Base-by-base conservation (phyloP, 2,888 invertebrate species). In the Epinotia ramella region DNA sequence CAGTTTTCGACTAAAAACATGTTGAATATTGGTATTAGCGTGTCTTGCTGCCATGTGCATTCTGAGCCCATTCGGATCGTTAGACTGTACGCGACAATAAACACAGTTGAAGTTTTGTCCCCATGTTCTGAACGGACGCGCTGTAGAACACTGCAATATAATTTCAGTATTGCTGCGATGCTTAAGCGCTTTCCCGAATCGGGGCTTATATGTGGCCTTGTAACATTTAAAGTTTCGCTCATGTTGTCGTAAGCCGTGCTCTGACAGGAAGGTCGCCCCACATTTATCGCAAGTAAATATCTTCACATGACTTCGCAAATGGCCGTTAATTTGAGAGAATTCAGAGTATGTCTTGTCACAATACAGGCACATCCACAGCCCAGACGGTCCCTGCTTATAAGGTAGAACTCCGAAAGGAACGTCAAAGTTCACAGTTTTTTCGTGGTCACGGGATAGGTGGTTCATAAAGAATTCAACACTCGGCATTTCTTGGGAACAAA, bases 91-190 rank as follows among this genome's bases (percentile, higher is more conserved):
- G 12, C 93, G 83, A 76, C 94, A 94, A 65, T 93, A 89, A 0
- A 92, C 90, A 73, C 94, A 94, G 72, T 93, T 93, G 72, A 94
- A 94, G 75, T 93, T 93, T 78, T 93, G 93, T 0, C 93, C 93
- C 93, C 93, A 93, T 33, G 93, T 93, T 60, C 94, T 86, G 62
- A 94, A 94, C 0, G 94, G 94, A 60, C 90, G 89, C 2, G 93
- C 94, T 0, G 93, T 94, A 5, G 93, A 94, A 80, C 92, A 93
- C 78, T 93, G 91, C 1, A 94, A 81, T 73, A 94, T 94, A 16
- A 93, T 93, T 79, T 93, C 93, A 1, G 93, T 93, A 78, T 93
- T 94, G 33, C 90, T 91, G 49, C 91, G 88, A 81, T 93, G 89
- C 80, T 93, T 92, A 65, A 93, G 81, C 2, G 91, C 88, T 82